Evolutionary conservation across 1,140 invertebrate genomes (phyloP).

Genomic region (Drosophila watanabei): DNA sequence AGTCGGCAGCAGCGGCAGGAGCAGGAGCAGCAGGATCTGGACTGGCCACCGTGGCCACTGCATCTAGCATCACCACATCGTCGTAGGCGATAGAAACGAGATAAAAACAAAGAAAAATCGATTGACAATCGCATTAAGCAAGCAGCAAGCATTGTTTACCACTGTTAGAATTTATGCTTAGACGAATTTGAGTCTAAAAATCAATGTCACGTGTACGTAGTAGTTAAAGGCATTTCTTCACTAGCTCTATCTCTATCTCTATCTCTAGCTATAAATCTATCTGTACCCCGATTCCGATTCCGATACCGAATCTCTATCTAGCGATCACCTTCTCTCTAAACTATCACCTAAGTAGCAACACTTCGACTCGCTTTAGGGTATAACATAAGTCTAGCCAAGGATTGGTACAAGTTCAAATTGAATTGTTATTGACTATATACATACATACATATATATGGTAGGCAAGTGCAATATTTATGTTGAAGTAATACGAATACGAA

Average conservation of each 20-base stretch:
- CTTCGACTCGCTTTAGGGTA: conserved; percentile 51
- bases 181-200: conserved; percentile 56
- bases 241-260: conserved; percentile 31
- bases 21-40: conserved; percentile 14
- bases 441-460: conserved; percentile 44
- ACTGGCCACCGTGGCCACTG: conserved; percentile 15
- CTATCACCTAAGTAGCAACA: conserved; percentile 54
- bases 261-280: conserved; percentile 7
- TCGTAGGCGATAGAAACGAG: conserved; percentile 31
- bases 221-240: conserved; percentile 72
- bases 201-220: conserved; percentile 59
- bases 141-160: conserved; percentile 76
- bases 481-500: conserved; percentile 32
- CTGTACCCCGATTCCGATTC: conserved; percentile 5
- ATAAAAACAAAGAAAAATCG: conserved; percentile 44
- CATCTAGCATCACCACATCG: conserved; percentile 42
- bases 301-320: conserved; percentile 18
- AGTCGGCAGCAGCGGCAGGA: conserved; percentile 27
- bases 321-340: conserved; percentile 22
- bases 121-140: conserved; percentile 81
- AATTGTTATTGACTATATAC: conserved; percentile 73
- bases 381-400: conserved; percentile 59
- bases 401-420: conserved; percentile 78
- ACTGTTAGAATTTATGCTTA: conserved; percentile 69
- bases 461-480: conserved; percentile 76